A percentile compares a stretch with the other conserved stretches of the same genome.
These are phyloP conservation scores for Oreotrochilus melanogaster DNA, from an alignment of 2,113 vertebrate genomes.

Conservation along the genomic window DNA sequence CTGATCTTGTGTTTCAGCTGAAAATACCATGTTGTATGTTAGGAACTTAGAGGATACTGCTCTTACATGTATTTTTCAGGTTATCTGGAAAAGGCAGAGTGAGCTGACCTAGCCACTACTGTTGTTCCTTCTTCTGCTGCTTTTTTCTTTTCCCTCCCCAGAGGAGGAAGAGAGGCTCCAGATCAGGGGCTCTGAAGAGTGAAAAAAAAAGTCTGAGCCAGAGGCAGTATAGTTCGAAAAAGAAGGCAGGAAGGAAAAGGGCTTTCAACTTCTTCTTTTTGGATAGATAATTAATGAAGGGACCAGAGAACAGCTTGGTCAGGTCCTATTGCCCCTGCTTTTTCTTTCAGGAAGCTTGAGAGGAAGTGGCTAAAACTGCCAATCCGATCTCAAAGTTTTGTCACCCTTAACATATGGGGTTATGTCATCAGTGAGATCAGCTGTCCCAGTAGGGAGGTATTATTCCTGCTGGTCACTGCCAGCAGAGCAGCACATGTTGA, in stretches of 20 bases:
- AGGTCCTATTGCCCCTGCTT: not conserved
- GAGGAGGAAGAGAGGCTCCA: not conserved
- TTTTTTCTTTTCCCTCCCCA: not conserved
- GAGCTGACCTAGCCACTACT: not conserved
- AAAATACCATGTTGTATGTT: not conserved
- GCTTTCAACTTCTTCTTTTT: not conserved
- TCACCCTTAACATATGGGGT: not conserved
- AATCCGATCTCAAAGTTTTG: not conserved
- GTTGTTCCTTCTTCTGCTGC: not conserved
- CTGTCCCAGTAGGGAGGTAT: not conserved
- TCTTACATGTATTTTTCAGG: not conserved
- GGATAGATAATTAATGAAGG: not conserved
- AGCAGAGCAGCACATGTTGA: not conserved
- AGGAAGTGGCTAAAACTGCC: not conserved
- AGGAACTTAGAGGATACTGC: not conserved
- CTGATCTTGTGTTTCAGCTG: not conserved
- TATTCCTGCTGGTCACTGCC: not conserved
- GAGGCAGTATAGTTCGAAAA: not conserved
- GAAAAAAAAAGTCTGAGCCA: not conserved
- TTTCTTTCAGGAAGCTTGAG: not conserved
- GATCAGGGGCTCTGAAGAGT: not conserved
- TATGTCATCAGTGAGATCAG: not conserved
- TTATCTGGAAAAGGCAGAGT: not conserved
- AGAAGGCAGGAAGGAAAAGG: not conserved
- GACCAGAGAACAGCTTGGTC: not conserved